phyloP scores from a whole-genome alignment of 1,140 invertebrate genomes.

The Mercenaria mercenaria region DNA sequence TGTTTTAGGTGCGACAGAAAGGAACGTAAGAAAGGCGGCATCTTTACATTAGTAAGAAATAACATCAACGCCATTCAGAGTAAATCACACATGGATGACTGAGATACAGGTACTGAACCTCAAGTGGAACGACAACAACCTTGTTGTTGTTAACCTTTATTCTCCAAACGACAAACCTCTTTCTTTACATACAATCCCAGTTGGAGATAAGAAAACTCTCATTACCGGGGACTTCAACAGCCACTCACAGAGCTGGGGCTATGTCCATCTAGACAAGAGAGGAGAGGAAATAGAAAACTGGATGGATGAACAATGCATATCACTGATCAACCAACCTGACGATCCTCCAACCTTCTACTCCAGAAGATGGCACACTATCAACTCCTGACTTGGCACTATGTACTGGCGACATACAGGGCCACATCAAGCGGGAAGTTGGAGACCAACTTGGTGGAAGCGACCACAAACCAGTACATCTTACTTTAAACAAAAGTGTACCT shows the following conservation, averaged over 20 bases:
- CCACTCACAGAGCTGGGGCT: no score
- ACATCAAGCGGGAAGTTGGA: not conserved
- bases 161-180: no score
- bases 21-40: not conserved
- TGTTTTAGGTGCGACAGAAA: not conserved
- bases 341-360: conserved; percentile 21
- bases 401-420: conserved; percentile 24
- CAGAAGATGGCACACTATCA: conserved; percentile 9
- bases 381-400: conserved; percentile 51
- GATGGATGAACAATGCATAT: conserved; percentile 11
- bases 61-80: not conserved
- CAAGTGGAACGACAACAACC: no score
- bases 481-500: not conserved
- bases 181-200: no score
- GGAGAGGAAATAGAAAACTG: conserved; percentile 53
- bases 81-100: not conserved
- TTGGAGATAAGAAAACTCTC: no score
- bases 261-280: conserved; percentile 31
- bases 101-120: no score
- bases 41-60: not conserved
- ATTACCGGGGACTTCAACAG: no score
- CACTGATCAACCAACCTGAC: not conserved
- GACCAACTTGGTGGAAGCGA: conserved; percentile 40
- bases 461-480: conserved; percentile 16
- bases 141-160: no score